Evolutionary conservation across 2,888 invertebrate species (phyloP), one percentile per base, ranked within the genome.

Genomic region (Melinaea marsaeus): DNA sequence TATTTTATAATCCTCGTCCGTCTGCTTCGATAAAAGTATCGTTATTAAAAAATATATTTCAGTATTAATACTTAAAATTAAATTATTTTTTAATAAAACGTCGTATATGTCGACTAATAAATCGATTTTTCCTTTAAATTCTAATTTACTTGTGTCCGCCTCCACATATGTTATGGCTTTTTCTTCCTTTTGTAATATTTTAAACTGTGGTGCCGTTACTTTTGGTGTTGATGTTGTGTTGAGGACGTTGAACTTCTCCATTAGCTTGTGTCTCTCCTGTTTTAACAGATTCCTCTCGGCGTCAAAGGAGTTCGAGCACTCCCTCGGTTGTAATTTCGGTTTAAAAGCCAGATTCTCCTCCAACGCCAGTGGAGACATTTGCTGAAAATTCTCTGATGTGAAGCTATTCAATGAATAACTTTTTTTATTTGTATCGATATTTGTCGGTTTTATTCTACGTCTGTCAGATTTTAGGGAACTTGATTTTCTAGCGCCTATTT

Each of bases 11-110:
- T 88, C 88, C 2, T 81, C 81, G 67, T 85, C 83, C 0, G 69
- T 68, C 66, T 92, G 91, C 68, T 92, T 89, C 0, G 90, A 92
- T 56, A 93, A 79, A 34, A 95, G 84, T 62, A 95, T 86, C 0
- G 94, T 93, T 73, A 95, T 90, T 33, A 95, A 77, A 82, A 94
- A 95, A 81, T 94, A 93, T 63, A 95, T 84, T 80, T 95, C 95
- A 0, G 93, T 92, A 68, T 93, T 92, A 4, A 94, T 78, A 82
- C 94, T 95, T 35, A 94, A 81, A 34, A 94, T 91, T 60, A 94
- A 83, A 76, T 93, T 92, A 72, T 92, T 90, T 69, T 92, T 90
- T 11, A 95, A 78, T 68, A 95, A 85, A 59, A 81, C 77, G 57
- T 92, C 85, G 70, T 95, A 95, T 48, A 95, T 81, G 64, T 88